Evolutionary conservation across 2,888 invertebrate genomes (phyloP).

Genomic region (Frankliniella fusca): DNA sequence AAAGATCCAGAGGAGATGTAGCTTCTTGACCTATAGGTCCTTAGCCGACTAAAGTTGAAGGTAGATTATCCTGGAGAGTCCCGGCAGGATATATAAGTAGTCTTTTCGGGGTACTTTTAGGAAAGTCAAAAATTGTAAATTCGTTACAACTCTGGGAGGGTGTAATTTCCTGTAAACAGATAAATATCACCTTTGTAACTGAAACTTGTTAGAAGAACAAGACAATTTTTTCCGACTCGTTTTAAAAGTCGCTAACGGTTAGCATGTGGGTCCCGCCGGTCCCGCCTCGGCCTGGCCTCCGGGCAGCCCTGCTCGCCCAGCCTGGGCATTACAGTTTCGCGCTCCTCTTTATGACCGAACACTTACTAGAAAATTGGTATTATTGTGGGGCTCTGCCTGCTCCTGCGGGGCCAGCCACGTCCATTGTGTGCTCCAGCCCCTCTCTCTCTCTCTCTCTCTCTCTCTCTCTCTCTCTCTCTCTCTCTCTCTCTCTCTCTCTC

Average conservation of each 20-base stretch:
- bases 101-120: too few species aligned
- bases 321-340: constrained; percentile 12
- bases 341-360: constrained; percentile 4
- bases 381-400: background rate
- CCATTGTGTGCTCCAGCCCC: background rate
- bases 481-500: background rate
- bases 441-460: background rate
- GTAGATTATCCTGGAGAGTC: too few species aligned
- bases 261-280: background rate
- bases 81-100: too few species aligned
- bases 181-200: background rate
- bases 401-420: background rate
- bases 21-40: too few species aligned
- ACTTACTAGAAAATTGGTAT: constrained; percentile 20
- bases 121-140: too few species aligned
- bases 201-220: background rate
- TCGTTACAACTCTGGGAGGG: too few species aligned
- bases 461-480: constrained; percentile 1
- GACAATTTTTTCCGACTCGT: background rate
- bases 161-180: background rate
- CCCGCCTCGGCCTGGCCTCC: background rate
- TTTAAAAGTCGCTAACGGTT: background rate
- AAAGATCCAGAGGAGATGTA: too few species aligned
- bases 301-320: background rate
- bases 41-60: too few species aligned